These are phyloP conservation scores for Axis porcinus DNA, from an alignment of 2,113 vertebrate genomes.

Conservation along the genomic window DNA sequence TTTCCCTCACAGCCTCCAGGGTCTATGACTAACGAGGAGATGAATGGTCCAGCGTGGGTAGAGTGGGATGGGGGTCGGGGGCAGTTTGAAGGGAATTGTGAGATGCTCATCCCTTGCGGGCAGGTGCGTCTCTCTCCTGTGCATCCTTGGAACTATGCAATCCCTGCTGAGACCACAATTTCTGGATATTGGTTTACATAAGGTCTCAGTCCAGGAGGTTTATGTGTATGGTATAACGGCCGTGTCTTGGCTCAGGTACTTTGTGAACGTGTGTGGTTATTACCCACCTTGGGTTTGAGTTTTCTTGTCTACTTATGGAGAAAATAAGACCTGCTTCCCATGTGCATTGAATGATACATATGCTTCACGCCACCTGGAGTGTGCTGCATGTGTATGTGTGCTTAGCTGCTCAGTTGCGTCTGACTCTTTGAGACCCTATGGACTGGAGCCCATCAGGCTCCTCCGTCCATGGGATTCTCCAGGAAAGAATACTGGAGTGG, in stretches of 20 bases:
- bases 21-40: not conserved
- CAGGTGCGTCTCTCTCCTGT: not conserved
- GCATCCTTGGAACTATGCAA: not conserved
- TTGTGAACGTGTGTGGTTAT: not conserved
- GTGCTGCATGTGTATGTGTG: not conserved
- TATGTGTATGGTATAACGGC: not conserved
- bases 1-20: slow-evolving; percentile 4
- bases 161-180: not conserved
- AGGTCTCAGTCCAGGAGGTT: not conserved
- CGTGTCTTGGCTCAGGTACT: not conserved
- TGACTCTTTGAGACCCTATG: not conserved
- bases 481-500: not conserved
- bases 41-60: not conserved
- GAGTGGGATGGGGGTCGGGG: not conserved
- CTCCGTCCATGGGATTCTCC: not conserved
- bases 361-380: not conserved
- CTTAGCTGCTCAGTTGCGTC: not conserved
- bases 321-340: not conserved
- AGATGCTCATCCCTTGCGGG: not conserved
- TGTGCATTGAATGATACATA: not conserved
- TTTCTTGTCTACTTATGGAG: not conserved
- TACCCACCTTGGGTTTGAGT: not conserved
- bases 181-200: not conserved
- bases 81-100: not conserved
- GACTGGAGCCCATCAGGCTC: not conserved